phyloP scores from a whole-genome alignment of 2,113 vertebrate species.

The Cephalophus harveyi region DNA sequence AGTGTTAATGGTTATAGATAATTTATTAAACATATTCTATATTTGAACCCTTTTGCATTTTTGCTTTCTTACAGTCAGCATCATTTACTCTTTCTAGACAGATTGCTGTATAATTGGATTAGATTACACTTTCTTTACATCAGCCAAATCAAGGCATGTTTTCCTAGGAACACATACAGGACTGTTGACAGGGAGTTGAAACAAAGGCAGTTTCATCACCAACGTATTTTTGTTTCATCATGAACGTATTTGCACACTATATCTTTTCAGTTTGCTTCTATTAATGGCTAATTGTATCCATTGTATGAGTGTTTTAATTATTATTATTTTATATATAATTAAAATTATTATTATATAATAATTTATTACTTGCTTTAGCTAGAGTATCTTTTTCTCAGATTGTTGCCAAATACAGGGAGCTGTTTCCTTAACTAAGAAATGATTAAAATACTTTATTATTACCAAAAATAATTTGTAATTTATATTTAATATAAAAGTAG shows the following conservation, averaged over 20 bases:
- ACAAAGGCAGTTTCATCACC: constrained; percentile 23
- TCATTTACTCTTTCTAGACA: background rate
- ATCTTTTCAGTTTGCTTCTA: background rate
- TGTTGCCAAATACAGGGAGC: background rate
- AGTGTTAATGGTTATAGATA: background rate
- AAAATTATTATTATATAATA: background rate
- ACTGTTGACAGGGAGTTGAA: background rate
- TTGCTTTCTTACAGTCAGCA: background rate
- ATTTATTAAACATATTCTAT: background rate
- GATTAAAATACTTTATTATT: background rate
- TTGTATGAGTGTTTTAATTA: background rate
- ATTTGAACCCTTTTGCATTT: background rate
- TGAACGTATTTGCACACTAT: background rate
- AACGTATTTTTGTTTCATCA: background rate
- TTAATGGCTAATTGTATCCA: background rate
- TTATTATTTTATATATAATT: background rate
- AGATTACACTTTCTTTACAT: constrained; percentile 58
- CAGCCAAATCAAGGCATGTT: constrained; percentile 33
- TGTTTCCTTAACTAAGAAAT: background rate
- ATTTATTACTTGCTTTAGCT: background rate
- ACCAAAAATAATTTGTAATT: background rate
- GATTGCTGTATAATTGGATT: background rate
- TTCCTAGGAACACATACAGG: constrained; percentile 13
- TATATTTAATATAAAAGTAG: background rate
- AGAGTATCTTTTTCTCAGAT: background rate